Percentiles rank a stretch among this genome's conserved stretches.
These are phyloP conservation scores for Indicator maculatus DNA, from an alignment of 2,113 vertebrate genomes.

Conservation along the genomic window DNA sequence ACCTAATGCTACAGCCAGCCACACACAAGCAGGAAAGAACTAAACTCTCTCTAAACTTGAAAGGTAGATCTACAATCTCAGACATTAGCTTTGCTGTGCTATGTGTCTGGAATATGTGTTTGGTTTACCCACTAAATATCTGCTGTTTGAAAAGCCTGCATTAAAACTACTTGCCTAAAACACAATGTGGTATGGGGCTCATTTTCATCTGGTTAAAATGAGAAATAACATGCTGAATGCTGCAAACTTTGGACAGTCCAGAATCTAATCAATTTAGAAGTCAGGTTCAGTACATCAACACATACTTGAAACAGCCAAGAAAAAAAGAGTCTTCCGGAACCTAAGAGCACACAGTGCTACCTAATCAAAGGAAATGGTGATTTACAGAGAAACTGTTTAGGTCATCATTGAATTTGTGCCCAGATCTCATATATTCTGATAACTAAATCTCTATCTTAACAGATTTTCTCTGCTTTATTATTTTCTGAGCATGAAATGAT, in stretches of 20 bases:
- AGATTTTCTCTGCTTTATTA: background rate
- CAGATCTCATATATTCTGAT: background rate
- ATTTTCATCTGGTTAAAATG: background rate
- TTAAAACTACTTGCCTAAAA: background rate
- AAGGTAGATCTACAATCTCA: background rate
- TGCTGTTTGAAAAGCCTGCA: background rate
- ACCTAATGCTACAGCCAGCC: background rate
- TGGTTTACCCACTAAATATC: background rate
- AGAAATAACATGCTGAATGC: background rate
- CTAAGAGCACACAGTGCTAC: background rate
- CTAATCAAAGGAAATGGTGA: background rate
- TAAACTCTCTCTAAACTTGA: background rate
- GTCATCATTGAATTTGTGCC: background rate
- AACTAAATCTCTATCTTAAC: background rate
- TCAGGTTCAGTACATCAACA: background rate
- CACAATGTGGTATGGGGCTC: background rate
- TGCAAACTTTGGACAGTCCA: background rate
- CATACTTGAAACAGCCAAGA: background rate
- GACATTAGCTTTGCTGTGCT: background rate
- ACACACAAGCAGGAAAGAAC: background rate
- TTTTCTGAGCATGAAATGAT: background rate
- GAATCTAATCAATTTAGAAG: background rate
- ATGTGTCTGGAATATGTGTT: background rate
- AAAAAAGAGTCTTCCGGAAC: background rate
- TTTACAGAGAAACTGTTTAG: background rate